Base-by-base conservation (phyloP, 2,888 invertebrate species). In the Tiliacea citrago region DNA sequence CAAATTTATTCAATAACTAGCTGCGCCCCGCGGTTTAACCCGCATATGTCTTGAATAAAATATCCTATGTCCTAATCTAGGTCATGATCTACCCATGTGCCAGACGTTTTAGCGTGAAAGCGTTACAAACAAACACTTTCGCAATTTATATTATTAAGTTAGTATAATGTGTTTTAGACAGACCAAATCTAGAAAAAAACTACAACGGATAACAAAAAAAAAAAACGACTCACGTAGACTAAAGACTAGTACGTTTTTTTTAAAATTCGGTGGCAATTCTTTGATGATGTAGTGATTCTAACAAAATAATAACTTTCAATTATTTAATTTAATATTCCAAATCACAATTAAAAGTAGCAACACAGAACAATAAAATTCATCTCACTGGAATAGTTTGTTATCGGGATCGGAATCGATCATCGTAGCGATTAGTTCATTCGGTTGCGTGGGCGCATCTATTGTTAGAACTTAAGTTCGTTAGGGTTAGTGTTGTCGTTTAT, bases 401-500 rank as follows among this genome's bases (percentile, higher is more conserved):
- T 85, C 88, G 78, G 76, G 71, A 81, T 86, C 79, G 58, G 47
- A 79, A 83, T 85, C 77, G 85, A 87, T 87, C 77, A 83, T 84
- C 81, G 72, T 57, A 83, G 65, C 84, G 86, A 89, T 86, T 85
- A 84, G 82, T 86, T 81, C 67, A 83, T 82, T 86, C 77, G 49
- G 69, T 35, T 83, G 88, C 85, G 89, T 89, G 80, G 89, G 89
- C 84, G 89, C 88, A 84, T 81, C 81, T 85, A 86, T 86, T 89
- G 89, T 85, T 86, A 84, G 75, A 79, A 66, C 72, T 68, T 72
- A 66, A 83, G 79, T 86, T 86, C 86, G 84, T 86, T 87, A 86
- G 67, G 69, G 69, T 47, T 70, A 58, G 78, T 81, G 79, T 86
- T 79, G 84, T 82, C 82, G 77, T 79, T 86, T 88, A 82, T 82